phyloP scores from a whole-genome alignment of 2,797 vertebrate species.

The Heteromormyrus szaboi region DNA sequence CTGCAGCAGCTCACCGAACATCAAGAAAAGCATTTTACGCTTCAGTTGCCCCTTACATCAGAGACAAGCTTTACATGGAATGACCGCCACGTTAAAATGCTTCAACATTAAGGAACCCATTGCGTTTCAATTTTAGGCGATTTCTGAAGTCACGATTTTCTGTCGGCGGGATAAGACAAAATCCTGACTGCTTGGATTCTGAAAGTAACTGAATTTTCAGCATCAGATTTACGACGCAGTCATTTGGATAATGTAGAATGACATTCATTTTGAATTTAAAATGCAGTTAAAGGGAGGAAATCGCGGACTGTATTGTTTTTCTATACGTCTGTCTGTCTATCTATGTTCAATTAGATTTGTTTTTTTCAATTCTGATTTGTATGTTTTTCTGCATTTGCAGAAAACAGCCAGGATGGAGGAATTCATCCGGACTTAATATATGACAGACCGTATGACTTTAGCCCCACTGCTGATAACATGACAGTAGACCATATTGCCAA shows the following conservation, averaged over 20 bases:
- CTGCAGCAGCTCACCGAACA: slow-evolving; percentile 48
- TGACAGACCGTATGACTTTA: slow-evolving; percentile 79
- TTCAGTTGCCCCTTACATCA: slow-evolving; percentile 41
- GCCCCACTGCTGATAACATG: slow-evolving; percentile 72
- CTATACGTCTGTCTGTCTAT: slow-evolving; percentile 63
- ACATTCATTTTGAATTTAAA: slow-evolving; percentile 3
- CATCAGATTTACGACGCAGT: neutral
- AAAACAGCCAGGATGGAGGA: slow-evolving; percentile 79
- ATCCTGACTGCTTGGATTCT: neutral
- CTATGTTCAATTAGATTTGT: slow-evolving; percentile 57
- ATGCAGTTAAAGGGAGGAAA: slow-evolving; percentile 31
- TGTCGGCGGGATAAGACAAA: slow-evolving; percentile 17
- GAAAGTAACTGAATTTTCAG: neutral
- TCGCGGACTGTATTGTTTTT: slow-evolving; percentile 61
- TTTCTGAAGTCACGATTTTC: slow-evolving; percentile 31
- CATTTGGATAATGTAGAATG: neutral
- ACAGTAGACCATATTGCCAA: slow-evolving; percentile 78
- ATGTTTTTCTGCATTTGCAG: slow-evolving; percentile 72
- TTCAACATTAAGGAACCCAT: neutral
- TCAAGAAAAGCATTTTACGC: slow-evolving; percentile 62
- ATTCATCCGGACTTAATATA: slow-evolving; percentile 76
- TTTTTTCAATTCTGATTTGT: slow-evolving; percentile 68
- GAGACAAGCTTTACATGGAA: neutral
- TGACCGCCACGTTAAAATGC: neutral
- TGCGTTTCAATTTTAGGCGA: slow-evolving; percentile 1